Evolutionary conservation across 2,113 vertebrate species (phyloP), one percentile per base, ranked within the genome.

Genomic region (Sitta europaea): DNA sequence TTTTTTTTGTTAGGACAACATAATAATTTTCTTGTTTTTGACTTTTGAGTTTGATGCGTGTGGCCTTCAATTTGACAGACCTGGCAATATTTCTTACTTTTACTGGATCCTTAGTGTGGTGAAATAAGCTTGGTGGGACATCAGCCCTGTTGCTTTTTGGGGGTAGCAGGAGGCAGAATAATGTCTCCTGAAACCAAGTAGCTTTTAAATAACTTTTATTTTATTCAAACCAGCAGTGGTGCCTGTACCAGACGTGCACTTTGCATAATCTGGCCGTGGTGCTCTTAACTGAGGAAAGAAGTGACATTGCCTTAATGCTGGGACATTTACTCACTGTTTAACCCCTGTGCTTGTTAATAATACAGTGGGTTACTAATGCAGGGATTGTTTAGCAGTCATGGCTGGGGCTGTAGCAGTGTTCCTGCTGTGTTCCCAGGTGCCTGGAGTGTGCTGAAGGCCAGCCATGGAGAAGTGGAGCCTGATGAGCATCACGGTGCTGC

Each of bases 391-490:
- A 24, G 48, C 36, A 0, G 9, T 0, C 17, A 3, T 38, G 31
- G 33, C n/a, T n/a, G 33, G 40, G 71, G n/a, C 48, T n/a, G 23
- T 4, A 62, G 29, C 38, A 33, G 4, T 28, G 40, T 63, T 54
- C 40, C 18, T 68, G 36, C 18, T 95, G 57, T 92, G 43, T 29
- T 55, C 83, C 6, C 78, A 91, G 97, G 51, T 84, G 28, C 58
- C 73, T 63, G 66, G 24, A 31, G 77, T 61, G 40, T 57, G 50
- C n/a, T 50, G 8, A 48, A 73, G 92, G 62, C 3, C 58, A 67
- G 86, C 76, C 55, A 99, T 99, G 99, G 98, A 99, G 66, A 98
- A 97, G 85, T 98, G 98, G 98, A 97, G 97, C 90, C 97, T 98
- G 77, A 98, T 99, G 88, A 97, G 98, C 1, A 5, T 99, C 6